A percentile compares a stretch with the other conserved stretches of the same genome.
phyloP scores from a whole-genome alignment of 2,888 invertebrate species.

The Diarsia brunnea region DNA sequence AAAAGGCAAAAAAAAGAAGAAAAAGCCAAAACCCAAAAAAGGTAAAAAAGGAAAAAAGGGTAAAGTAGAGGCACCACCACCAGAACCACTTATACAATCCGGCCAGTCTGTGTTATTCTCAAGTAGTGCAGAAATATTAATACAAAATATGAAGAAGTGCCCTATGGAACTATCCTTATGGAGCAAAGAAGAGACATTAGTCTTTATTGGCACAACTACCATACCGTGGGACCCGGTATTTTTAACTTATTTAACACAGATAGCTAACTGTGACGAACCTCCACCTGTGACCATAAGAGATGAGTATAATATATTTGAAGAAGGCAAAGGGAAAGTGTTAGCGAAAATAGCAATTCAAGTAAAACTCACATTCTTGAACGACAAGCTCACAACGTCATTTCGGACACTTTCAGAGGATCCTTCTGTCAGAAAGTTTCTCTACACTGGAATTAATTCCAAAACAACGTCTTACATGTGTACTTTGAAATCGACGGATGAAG shows the following conservation, averaged over 20 bases:
- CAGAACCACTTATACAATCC: slow-evolving; percentile 84
- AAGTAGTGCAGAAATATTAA: slow-evolving; percentile 83
- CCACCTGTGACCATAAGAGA: slow-evolving; percentile 79
- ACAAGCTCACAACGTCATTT: slow-evolving; percentile 83
- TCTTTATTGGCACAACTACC: slow-evolving; percentile 79
- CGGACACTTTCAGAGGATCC: slow-evolving; percentile 86
- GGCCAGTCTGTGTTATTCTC: slow-evolving; percentile 87
- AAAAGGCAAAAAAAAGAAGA: slow-evolving; percentile 74
- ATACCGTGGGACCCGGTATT: slow-evolving; percentile 85
- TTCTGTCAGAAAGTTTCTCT: slow-evolving; percentile 81
- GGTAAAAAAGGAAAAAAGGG: slow-evolving; percentile 77
- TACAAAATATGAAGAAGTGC: slow-evolving; percentile 82
- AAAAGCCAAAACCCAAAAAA: slow-evolving; percentile 74
- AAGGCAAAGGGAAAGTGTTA: slow-evolving; percentile 84
- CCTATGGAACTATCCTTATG: slow-evolving; percentile 84
- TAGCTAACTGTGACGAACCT: slow-evolving; percentile 74
- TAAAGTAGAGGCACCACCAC: slow-evolving; percentile 76
- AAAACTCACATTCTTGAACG: slow-evolving; percentile 81
- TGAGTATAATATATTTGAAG: slow-evolving; percentile 87
- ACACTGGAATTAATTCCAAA: slow-evolving; percentile 87
- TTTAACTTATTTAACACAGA: slow-evolving; percentile 76
- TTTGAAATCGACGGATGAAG: slow-evolving; percentile 85
- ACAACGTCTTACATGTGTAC: slow-evolving; percentile 86
- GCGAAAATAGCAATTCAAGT: slow-evolving; percentile 84
- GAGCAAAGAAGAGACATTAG: slow-evolving; percentile 84